Evolutionary conservation across 2,888 invertebrate species (phyloP).

Genomic region (Hydroisotoma schaefferi): DNA sequence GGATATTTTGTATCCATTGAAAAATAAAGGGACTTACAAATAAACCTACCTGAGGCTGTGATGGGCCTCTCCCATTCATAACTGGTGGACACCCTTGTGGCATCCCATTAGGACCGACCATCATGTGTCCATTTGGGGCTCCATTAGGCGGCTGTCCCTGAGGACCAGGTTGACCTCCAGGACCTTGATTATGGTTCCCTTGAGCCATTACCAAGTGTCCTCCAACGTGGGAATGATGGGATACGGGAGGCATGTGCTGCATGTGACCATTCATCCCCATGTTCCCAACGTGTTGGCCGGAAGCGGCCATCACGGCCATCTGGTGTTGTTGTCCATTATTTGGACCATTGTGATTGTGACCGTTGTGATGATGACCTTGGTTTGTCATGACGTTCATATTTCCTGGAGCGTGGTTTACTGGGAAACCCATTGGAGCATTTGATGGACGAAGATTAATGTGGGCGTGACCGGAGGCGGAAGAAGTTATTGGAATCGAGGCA

Average conservation of each 20-base stretch:
- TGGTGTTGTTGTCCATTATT: too few relatives aligned
- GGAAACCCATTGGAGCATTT: slow-evolving; percentile 42
- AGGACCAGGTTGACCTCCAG: slow-evolving; percentile 25
- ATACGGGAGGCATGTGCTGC: slow-evolving; percentile 24
- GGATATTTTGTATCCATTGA: background rate
- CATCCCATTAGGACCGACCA: slow-evolving; percentile 32
- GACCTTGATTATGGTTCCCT: slow-evolving; percentile 14
- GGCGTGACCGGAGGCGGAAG: slow-evolving; percentile 31
- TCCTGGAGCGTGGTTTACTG: slow-evolving; percentile 38
- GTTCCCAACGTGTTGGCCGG: slow-evolving; percentile 21
- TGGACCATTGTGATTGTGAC: slow-evolving; percentile 29
- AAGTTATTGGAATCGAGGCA: slow-evolving; percentile 38
- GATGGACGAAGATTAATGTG: slow-evolving; percentile 36
- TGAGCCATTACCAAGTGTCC: slow-evolving; percentile 18
- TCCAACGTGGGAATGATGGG: slow-evolving; percentile 20
- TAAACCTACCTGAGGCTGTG: slow-evolving; percentile 37
- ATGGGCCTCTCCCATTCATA: slow-evolving; percentile 27
- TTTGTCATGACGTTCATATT: slow-evolving; percentile 37
- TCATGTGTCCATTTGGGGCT: slow-evolving; percentile 24
- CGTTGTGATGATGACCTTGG: slow-evolving; percentile 30
- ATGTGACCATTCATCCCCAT: slow-evolving; percentile 27
- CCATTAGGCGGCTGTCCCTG: slow-evolving; percentile 23
- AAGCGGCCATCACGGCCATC: too few relatives aligned
- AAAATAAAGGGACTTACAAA: background rate
- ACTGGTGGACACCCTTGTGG: slow-evolving; percentile 24